Conservation (phyloP, 2,888 invertebrate species). For the Adelognathus sp. region DNA sequence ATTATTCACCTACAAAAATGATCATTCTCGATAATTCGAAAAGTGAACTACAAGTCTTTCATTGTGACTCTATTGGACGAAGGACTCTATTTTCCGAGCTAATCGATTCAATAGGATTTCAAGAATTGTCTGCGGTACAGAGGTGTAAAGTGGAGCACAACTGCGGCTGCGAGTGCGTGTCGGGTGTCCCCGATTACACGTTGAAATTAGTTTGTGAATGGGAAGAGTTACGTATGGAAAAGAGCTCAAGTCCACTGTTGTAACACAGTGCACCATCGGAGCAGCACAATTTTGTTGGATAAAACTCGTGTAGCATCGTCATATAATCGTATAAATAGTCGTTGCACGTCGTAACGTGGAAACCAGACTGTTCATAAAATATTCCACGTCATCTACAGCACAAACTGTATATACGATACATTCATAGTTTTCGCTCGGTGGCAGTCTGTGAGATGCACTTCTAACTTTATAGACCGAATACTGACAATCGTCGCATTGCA, state of each 20-base stretch:
- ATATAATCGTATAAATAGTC: constrained; percentile 21
- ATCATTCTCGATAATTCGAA: no score
- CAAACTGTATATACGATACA: neutral
- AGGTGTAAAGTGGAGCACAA: no score
- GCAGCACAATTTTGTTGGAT: constrained; percentile 7
- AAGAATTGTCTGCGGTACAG: no score
- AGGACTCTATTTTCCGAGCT: no score
- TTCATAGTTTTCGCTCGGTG: constrained; percentile 1
- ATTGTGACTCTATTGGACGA: no score
- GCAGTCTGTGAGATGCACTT: constrained; percentile 5
- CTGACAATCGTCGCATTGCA: no score
- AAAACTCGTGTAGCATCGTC: neutral
- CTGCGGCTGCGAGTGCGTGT: neutral
- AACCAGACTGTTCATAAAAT: constrained; percentile 5
- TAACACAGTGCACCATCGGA: constrained; percentile 2
- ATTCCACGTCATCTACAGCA: neutral
- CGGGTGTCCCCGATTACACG: neutral
- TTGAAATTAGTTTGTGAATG: constrained; percentile 27
- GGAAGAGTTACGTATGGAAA: constrained; percentile 15
- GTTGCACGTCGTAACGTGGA: constrained; percentile 24
- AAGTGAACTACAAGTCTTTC: no score
- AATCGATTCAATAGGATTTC: no score
- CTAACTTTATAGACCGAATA: constrained; percentile 12
- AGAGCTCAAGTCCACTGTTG: constrained; percentile 8
- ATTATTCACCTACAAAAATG: no score